Conservation (phyloP, 2,888 invertebrate genomes). For the Polietes domitor region DNA sequence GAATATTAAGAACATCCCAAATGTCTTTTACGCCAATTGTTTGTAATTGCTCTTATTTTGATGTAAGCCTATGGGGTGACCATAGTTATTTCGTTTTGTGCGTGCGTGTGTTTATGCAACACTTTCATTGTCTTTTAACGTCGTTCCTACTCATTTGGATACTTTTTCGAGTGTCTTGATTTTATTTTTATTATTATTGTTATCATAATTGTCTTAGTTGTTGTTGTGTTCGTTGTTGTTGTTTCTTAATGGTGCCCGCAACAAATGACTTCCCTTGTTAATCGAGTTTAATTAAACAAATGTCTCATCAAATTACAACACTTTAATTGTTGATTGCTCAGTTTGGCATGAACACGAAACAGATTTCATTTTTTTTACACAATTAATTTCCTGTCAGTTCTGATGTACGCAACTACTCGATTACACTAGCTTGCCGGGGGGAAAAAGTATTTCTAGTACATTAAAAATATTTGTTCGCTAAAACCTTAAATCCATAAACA, state of each 20-base stretch:
- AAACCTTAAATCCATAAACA: too few species aligned
- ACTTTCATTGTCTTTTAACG: slow-evolving; percentile 38
- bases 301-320: slow-evolving; percentile 40
- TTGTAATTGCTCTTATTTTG: too few species aligned
- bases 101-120: not conserved
- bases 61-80: too few species aligned
- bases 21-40: too few species aligned
- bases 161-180: not conserved
- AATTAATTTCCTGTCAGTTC: not conserved
- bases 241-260: slow-evolving; percentile 14
- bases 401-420: too few species aligned
- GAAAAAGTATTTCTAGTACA: too few species aligned
- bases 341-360: not conserved
- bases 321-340: slow-evolving; percentile 48
- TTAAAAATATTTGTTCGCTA: too few species aligned
- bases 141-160: slow-evolving; percentile 30
- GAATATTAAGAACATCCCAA: too few species aligned
- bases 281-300: slow-evolving; percentile 49
- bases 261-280: slow-evolving; percentile 40
- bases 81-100: not conserved
- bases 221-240: slow-evolving; percentile 19
- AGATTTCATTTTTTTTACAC: not conserved
- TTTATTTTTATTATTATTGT: too few species aligned
- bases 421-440: too few species aligned
- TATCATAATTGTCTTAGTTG: not conserved